Evolutionary conservation across 2,888 invertebrate genomes (phyloP).

Genomic region (Amphipyra berbera): DNA sequence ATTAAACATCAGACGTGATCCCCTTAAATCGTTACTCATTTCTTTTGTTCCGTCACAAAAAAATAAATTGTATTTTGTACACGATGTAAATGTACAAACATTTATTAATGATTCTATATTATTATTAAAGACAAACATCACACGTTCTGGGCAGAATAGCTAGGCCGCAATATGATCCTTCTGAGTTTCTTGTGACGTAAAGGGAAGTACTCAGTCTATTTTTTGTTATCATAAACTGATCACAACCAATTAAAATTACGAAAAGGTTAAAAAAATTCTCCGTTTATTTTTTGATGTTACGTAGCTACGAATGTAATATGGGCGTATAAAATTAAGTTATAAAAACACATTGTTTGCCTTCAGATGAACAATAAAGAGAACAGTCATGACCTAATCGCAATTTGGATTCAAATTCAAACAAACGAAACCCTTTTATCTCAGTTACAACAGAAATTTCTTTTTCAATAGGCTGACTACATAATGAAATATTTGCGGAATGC

Average conservation of each 20-base stretch:
- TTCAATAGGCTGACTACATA: slow-evolving; percentile 77
- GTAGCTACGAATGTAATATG: slow-evolving; percentile 40
- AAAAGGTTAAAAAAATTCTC: slow-evolving; percentile 14
- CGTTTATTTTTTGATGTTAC: slow-evolving; percentile 41
- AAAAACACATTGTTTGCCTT: slow-evolving; percentile 69
- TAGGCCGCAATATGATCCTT: too few species aligned
- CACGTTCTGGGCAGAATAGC: too few species aligned
- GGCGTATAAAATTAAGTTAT: slow-evolving; percentile 60
- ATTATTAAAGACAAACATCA: too few species aligned
- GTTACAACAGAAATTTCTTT: slow-evolving; percentile 73
- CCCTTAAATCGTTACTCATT: too few species aligned
- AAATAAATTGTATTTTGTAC: too few species aligned
- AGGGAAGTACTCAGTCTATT: too few species aligned
- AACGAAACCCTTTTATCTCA: slow-evolving; percentile 78
- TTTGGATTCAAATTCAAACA: slow-evolving; percentile 75
- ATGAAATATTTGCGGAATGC: slow-evolving; percentile 82
- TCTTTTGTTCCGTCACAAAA: too few species aligned
- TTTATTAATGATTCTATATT: too few species aligned
- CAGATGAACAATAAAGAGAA: slow-evolving; percentile 69
- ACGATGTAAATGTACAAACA: too few species aligned
- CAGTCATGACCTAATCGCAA: slow-evolving; percentile 74
- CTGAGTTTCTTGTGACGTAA: too few species aligned
- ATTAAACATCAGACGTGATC: too few species aligned
- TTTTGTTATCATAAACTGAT: not conserved
- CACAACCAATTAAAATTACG: slow-evolving; percentile 13